Evolutionary conservation across 2,888 invertebrate genomes (phyloP).

Genomic region (Diploptera punctata): DNA sequence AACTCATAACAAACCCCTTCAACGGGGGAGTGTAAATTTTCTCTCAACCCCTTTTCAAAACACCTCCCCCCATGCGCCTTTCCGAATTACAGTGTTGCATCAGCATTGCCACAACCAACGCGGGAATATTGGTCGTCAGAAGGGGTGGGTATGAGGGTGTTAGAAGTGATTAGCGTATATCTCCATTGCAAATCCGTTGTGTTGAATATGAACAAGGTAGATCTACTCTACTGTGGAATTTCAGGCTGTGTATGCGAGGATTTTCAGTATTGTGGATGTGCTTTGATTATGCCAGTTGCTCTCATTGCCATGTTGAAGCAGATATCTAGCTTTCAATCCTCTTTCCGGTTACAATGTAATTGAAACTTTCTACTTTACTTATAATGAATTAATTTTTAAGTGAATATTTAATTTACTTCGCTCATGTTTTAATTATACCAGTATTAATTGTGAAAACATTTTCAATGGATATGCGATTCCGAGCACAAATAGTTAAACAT

Average conservation of each 20-base stretch:
- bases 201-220: slow-evolving; percentile 38
- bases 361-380: too few relatives aligned
- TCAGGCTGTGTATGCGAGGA: not conserved
- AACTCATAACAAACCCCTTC: not conserved
- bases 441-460: too few relatives aligned
- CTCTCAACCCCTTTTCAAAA: slow-evolving; percentile 4
- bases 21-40: not conserved
- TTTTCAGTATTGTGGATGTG: not conserved
- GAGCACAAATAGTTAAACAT: too few relatives aligned
- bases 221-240: not conserved
- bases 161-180: slow-evolving; percentile 37
- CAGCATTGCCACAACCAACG: slow-evolving; percentile 1
- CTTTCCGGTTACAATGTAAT: too few relatives aligned
- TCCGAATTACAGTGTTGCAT: slow-evolving; percentile 17
- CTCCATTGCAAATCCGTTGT: slow-evolving; percentile 40
- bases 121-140: slow-evolving; percentile 16
- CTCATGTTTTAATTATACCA: too few relatives aligned
- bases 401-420: too few relatives aligned
- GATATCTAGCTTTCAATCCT: too few relatives aligned
- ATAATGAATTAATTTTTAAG: too few relatives aligned
- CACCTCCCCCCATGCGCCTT: too few relatives aligned
- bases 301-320: not conserved
- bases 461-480: too few relatives aligned
- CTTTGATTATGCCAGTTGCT: slow-evolving; percentile 19
- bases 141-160: slow-evolving; percentile 5